Base-by-base conservation (phyloP, 2,113 vertebrate genomes). In the Limnothrissa miodon region DNA sequence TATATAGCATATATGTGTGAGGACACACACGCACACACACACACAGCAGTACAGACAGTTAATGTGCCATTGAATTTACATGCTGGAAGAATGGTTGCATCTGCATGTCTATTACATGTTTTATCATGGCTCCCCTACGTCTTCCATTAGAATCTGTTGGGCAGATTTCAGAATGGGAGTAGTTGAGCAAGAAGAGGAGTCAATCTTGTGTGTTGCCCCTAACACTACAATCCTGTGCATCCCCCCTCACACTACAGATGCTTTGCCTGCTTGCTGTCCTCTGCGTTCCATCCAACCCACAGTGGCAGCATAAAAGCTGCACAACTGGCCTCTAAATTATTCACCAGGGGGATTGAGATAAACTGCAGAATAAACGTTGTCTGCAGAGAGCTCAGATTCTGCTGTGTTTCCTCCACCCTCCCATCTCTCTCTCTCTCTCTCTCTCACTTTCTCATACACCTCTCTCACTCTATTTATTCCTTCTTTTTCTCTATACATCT, bases 311-410 rank as follows among this genome's bases (percentile, higher is more conserved):
- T 85, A 85, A 83, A 84, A 66, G 46, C 83, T 74, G 70, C 39
- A 78, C 80, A 82, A 86, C 80, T 51, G n/a, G 39, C 79, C 48
- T 62, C 81, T 86, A 80, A 86, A 86, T 88, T 86, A 86, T 88
- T 80, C 85, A 83, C 42, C 66, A 25, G 62, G 78, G 48, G 39
- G 83, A 45, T 81, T 79, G 81, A 85, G 85, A 88, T 85, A 86
- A 86, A 86, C 53, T 80, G 59, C 70, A 45, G 83, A 86, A 81
- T 83, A 84, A 82, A 83, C 80, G 8, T 39, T 80, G 45, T 79
- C 48, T 45, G 66, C 70, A 56, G 81, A 80, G 78, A 48, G 44
- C 51, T 81, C 13, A 39, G 33, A 36, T 78, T 62, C 48, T 19
- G 23, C 39, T 45, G 42, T 79, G 51, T 42, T 78, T 82, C 74